Percentiles rank a stretch among this genome's conserved stretches.
These are phyloP conservation scores for Leptinotarsa defecta DNA, from an alignment of 1,140 invertebrate species.

Conservation along the genomic window DNA sequence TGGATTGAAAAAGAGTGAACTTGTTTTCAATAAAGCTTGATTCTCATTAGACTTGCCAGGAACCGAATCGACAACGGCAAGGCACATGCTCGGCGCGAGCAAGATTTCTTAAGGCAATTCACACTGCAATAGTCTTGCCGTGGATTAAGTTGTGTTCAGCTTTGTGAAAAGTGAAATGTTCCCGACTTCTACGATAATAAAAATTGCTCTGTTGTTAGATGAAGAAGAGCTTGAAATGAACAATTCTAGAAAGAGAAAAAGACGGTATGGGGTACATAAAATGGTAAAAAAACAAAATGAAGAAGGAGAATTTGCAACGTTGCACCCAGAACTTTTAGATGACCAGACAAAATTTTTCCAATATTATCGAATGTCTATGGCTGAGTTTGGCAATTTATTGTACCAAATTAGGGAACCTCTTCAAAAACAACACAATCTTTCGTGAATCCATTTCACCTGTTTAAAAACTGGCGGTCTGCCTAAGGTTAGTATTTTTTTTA, in stretches of 20 bases:
- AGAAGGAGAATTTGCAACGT: not conserved
- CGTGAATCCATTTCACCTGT: not conserved
- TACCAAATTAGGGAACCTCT: not conserved
- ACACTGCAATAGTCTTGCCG: too few relatives aligned
- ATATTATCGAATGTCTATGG: conserved; percentile 4
- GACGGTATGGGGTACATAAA: too few relatives aligned
- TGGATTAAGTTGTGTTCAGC: too few relatives aligned
- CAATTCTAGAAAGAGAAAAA: too few relatives aligned
- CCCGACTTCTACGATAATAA: not conserved
- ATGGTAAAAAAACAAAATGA: too few relatives aligned
- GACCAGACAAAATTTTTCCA: not conserved
- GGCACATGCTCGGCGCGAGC: too few relatives aligned
- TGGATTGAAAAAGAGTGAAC: too few relatives aligned
- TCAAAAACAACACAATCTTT: not conserved
- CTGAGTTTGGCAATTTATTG: not conserved
- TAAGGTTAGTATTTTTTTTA: not conserved
- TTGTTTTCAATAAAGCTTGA: too few relatives aligned
- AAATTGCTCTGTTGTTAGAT: not conserved
- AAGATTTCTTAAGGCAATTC: too few relatives aligned
- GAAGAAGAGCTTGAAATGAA: not conserved
- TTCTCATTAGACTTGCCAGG: not conserved
- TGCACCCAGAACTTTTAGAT: not conserved
- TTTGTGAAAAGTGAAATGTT: not conserved
- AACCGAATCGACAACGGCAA: conserved; percentile 6
- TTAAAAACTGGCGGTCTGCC: not conserved